Conservation (phyloP, 2,888 invertebrate genomes). For the Pecten maximus region DNA sequence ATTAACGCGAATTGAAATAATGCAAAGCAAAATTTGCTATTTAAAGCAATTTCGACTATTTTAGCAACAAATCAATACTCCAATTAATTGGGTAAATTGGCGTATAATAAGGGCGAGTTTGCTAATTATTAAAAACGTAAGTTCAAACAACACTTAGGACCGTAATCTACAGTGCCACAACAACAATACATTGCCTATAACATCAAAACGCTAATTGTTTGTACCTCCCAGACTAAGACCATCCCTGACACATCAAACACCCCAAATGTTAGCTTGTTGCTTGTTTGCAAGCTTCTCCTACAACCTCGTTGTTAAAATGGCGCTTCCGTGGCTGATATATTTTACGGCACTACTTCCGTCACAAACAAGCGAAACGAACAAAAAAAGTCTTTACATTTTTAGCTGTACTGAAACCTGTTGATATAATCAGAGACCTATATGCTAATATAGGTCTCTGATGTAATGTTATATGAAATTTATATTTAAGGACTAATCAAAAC, state of each 20-base stretch:
- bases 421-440: too few relatives aligned
- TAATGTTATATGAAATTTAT: too few relatives aligned
- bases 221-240: background rate
- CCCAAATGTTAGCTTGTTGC: background rate
- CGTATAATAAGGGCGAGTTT: too few relatives aligned
- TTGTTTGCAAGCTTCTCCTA: background rate
- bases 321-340: background rate
- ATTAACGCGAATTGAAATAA: too few relatives aligned
- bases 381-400: background rate
- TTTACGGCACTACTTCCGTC: background rate
- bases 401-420: too few relatives aligned
- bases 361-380: slow-evolving; percentile 7
- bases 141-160: background rate
- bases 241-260: background rate
- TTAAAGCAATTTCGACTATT: too few relatives aligned
- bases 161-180: background rate
- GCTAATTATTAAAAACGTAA: too few relatives aligned
- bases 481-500: too few relatives aligned
- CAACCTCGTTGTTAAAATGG: background rate
- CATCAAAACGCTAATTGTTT: background rate
- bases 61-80: too few relatives aligned
- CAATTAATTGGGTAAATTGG: too few relatives aligned
- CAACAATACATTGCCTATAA: background rate
- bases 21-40: too few relatives aligned
- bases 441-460: too few relatives aligned